Evolutionary conservation across 2,113 vertebrate species (phyloP).

Genomic region (Crotalus tigris): DNA sequence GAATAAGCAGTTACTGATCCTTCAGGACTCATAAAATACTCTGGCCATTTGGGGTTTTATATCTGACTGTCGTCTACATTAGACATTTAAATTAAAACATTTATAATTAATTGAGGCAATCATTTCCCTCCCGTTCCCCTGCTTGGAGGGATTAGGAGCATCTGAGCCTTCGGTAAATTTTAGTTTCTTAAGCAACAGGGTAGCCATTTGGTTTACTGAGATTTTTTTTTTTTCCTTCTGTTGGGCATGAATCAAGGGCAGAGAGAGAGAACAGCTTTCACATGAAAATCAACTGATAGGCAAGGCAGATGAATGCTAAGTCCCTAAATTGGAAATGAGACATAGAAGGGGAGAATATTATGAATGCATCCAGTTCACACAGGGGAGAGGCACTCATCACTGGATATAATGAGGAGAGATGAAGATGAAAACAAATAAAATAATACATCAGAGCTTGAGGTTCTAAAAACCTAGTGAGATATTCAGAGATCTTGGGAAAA

Average conservation of each 20-base stretch:
- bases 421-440: background rate
- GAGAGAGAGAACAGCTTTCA: conserved; percentile 35
- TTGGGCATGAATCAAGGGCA: conserved; percentile 47
- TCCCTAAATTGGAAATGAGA: conserved; percentile 16
- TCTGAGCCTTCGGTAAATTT: conserved; percentile 35
- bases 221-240: conserved; percentile 33
- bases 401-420: background rate
- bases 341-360: background rate
- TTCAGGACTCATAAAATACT: conserved; percentile 60
- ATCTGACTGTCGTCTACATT: conserved; percentile 56
- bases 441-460: background rate
- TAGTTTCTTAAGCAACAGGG: conserved; percentile 42
- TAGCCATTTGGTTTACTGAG: conserved; percentile 28
- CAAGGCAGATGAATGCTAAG: background rate
- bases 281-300: conserved; percentile 50
- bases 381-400: background rate
- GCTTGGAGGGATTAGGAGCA: conserved; percentile 29
- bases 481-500: background rate
- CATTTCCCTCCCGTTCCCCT: conserved; percentile 33
- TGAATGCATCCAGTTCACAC: background rate
- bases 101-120: conserved; percentile 70
- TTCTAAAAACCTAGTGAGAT: background rate
- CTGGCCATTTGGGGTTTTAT: conserved; percentile 46
- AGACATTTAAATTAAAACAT: conserved; percentile 67
- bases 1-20: conserved; percentile 56